phyloP scores from a whole-genome alignment of 2,113 vertebrate genomes.

The Dasyurus viverrinus region DNA sequence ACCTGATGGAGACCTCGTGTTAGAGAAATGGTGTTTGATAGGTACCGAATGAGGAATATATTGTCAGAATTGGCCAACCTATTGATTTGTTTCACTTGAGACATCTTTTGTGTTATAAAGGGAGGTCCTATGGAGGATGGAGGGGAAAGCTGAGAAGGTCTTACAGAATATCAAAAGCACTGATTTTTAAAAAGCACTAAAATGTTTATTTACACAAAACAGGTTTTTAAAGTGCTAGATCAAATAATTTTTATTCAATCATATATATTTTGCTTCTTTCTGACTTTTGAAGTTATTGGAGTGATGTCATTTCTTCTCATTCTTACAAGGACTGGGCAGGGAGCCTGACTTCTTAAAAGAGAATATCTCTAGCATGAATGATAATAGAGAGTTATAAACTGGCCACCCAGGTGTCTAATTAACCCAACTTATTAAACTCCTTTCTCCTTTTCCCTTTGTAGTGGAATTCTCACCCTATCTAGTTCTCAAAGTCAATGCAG shows the following conservation, averaged over 20 bases:
- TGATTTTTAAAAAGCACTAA: neutral
- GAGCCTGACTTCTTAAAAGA: neutral
- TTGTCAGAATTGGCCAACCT: neutral
- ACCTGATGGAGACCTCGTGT: neutral
- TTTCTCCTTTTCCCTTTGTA: neutral
- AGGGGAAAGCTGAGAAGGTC: neutral
- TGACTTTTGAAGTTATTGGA: neutral
- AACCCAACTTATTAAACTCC: neutral
- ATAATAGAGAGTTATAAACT: neutral
- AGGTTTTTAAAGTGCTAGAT: neutral
- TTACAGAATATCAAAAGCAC: neutral
- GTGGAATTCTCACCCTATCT: neutral
- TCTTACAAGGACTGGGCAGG: neutral
- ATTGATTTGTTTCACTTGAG: neutral
- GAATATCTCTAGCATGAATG: neutral
- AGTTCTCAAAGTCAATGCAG: neutral
- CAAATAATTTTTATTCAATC: neutral
- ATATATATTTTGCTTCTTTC: neutral
- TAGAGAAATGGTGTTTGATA: neutral
- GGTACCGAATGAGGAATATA: neutral
- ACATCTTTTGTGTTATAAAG: neutral
- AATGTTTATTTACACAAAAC: neutral
- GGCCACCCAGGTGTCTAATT: neutral
- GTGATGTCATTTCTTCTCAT: neutral
- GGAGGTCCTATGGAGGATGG: neutral